phyloP scores from a whole-genome alignment of 1,140 invertebrate genomes.

The Cydia amplana region DNA sequence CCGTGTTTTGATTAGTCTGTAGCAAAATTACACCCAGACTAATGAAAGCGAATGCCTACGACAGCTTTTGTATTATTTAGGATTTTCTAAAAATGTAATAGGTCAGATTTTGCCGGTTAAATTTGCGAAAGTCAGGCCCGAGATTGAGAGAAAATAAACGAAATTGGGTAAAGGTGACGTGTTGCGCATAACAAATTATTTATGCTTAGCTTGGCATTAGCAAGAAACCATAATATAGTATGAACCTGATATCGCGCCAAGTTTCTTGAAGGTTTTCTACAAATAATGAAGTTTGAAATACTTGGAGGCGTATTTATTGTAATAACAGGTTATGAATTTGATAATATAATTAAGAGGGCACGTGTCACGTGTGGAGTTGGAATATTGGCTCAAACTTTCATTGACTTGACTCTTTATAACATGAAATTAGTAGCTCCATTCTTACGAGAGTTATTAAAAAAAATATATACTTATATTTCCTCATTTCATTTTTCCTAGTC shows the following conservation, averaged over 20 bases:
- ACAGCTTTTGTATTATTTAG: neutral
- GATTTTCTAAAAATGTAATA: neutral
- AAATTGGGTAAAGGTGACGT: neutral
- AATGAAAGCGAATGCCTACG: neutral
- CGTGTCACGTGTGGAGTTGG: too few species aligned
- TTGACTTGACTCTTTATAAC: too few species aligned
- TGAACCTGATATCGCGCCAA: neutral
- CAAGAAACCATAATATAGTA: neutral
- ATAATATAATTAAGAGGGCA: too few species aligned
- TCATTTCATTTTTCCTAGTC: too few species aligned
- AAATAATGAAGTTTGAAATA: too few species aligned
- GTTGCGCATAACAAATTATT: neutral
- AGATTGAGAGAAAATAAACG: slow-evolving; percentile 17
- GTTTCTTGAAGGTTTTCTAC: too few species aligned
- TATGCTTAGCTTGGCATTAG: neutral
- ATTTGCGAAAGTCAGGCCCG: neutral
- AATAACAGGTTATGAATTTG: too few species aligned
- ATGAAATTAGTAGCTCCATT: too few species aligned
- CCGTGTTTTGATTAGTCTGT: slow-evolving; percentile 28
- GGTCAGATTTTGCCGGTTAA: slow-evolving; percentile 7
- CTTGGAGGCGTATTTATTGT: too few species aligned
- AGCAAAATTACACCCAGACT: neutral
- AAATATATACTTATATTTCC: too few species aligned
- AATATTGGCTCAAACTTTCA: too few species aligned
- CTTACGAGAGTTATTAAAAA: too few species aligned